Base-by-base conservation (phyloP, 2,113 vertebrate genomes). In the Phasianus colchicus region DNA sequence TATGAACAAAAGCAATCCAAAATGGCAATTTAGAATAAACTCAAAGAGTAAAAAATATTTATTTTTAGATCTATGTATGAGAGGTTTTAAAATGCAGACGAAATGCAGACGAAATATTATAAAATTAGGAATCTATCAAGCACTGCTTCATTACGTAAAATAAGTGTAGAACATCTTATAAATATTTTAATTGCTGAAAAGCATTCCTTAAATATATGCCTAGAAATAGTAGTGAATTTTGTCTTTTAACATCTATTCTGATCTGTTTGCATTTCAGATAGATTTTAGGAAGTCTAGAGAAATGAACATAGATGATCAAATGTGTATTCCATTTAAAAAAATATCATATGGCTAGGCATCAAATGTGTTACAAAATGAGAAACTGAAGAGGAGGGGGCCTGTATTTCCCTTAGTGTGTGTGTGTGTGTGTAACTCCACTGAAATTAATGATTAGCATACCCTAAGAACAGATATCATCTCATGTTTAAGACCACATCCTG, bases 291-390 rank as follows among this genome's bases (percentile, higher is more conserved):
- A 85, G 91, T 90, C 36, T 81, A 12, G 67, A 89, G 69, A 93
- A 83, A 95, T 78, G 47, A 96, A 63, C 64, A 86, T 42, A 86
- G 61, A 91, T 89, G 21, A 87, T 93, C 54, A 96, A 96, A 96
- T 88, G 32, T 67, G 58, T 42, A 89, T 93, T 90, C 43, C 38
- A 93, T 96, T 96, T 96, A 38, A 22, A 48, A 10, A 48, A 48
- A 48, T 38, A 55, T 69, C 76, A 86, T 82, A 84, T 88, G 88
- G 29, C 30, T 85, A 67, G 16, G 67, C 38, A 91, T 85, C 94
- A 90, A 94, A 50, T 86, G 50, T 76, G 69, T 69, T 76, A 75
- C 34, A 72, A 91, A 95, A 91, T 83, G 64, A 74, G 78, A 93
- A 87, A 86, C 73, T 67, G 65, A 88, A 95, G 42, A 42, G 54